A percentile compares a stretch with the other conserved stretches of the same genome.
phyloP scores from a whole-genome alignment of 2,888 invertebrate genomes.

The Erynnis tages region DNA sequence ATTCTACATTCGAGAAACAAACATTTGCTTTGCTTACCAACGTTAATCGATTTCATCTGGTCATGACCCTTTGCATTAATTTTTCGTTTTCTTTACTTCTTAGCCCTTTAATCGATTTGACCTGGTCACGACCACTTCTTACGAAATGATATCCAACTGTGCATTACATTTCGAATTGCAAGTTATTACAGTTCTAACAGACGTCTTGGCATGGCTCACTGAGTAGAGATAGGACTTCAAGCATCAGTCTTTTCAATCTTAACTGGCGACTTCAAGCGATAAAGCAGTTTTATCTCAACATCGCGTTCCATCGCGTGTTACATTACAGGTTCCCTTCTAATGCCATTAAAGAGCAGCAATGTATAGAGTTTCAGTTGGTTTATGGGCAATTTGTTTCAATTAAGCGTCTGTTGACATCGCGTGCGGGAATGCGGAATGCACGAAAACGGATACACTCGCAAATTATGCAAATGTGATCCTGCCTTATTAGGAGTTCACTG shows the following conservation, averaged over 20 bases:
- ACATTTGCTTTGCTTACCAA: too few species aligned
- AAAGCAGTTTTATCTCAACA: conserved; percentile 19
- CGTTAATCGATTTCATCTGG: too few species aligned
- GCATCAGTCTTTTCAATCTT: conserved; percentile 17
- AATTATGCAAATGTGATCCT: conserved; percentile 23
- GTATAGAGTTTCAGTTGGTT: conserved; percentile 13
- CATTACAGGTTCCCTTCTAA: conserved; percentile 1
- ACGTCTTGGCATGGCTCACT: too few species aligned
- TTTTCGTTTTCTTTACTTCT: too few species aligned
- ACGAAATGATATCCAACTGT: too few species aligned
- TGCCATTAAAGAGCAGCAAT: conserved; percentile 3
- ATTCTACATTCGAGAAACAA: too few species aligned
- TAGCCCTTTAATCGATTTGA: too few species aligned
- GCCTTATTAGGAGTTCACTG: conserved; percentile 20
- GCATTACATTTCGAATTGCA: too few species aligned
- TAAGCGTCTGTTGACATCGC: conserved; percentile 32
- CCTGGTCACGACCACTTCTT: too few species aligned
- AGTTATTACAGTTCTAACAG: too few species aligned
- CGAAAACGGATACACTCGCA: conserved; percentile 21
- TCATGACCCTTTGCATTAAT: too few species aligned
- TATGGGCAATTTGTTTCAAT: conserved; percentile 27
- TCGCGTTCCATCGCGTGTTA: conserved; percentile 17
- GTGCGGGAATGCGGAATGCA: conserved; percentile 40
- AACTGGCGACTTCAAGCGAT: conserved; percentile 11
- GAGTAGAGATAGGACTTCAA: background rate